Conservation (phyloP, 2,797 vertebrate genomes). For the Echeneis naucrates region DNA sequence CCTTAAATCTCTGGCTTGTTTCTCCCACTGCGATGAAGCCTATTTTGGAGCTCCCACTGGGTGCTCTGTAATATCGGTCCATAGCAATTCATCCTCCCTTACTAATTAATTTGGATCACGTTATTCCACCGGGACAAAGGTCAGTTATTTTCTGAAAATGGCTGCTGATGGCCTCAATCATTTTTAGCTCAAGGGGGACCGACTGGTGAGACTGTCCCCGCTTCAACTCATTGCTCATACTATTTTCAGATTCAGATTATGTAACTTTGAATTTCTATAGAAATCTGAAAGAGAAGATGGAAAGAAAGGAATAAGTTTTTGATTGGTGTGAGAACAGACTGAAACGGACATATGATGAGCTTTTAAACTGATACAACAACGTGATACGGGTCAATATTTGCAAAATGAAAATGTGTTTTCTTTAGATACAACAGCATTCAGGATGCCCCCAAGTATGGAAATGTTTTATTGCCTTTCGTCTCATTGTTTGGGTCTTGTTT, state of each 20-base stretch:
- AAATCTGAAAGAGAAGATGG: not conserved
- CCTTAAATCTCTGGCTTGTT: slow-evolving; percentile 75
- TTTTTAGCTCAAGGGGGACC: slow-evolving; percentile 55
- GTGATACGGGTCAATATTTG: not conserved
- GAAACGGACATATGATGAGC: not conserved
- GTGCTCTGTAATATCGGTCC: slow-evolving; percentile 71
- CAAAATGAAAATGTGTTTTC: not conserved
- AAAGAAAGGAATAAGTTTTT: accelerated
- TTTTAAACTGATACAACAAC: not conserved
- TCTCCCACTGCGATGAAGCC: slow-evolving; percentile 75
- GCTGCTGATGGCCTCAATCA: slow-evolving; percentile 76
- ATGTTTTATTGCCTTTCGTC: not conserved
- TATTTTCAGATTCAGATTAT: slow-evolving; percentile 29
- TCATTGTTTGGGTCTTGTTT: too few species aligned
- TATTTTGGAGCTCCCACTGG: slow-evolving; percentile 80
- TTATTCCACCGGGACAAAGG: slow-evolving; percentile 74
- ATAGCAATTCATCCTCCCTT: slow-evolving; percentile 74
- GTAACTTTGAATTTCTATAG: slow-evolving; percentile 2
- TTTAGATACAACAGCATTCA: too few species aligned
- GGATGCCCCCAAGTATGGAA: too few species aligned
- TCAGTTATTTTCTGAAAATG: slow-evolving; percentile 80
- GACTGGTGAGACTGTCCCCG: slow-evolving; percentile 31
- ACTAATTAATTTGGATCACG: slow-evolving; percentile 81
- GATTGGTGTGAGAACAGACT: too few species aligned
- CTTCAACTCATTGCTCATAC: slow-evolving; percentile 22